Evolutionary conservation across 2,888 invertebrate genomes (phyloP).

Genomic region (Anthrax anthrax): DNA sequence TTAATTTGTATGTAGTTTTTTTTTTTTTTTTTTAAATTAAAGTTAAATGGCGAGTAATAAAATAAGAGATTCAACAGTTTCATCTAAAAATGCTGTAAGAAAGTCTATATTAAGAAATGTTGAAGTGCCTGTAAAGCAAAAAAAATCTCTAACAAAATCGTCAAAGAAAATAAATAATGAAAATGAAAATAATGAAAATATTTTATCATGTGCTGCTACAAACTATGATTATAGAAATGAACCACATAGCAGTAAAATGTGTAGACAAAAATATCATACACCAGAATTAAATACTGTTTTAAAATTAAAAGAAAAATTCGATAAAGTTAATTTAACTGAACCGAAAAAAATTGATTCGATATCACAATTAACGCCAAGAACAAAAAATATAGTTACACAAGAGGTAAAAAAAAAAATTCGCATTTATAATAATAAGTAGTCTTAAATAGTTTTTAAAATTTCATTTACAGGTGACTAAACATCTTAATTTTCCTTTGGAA

Average conservation of each 20-base stretch:
- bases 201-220: no score
- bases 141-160: neutral
- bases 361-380: conserved; percentile 16
- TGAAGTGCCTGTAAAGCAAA: conserved; percentile 4
- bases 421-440: neutral
- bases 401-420: conserved; percentile 15
- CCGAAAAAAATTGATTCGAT: conserved; percentile 1
- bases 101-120: conserved; percentile 8
- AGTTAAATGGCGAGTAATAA: no score
- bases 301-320: conserved; percentile 15
- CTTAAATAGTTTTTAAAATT: neutral
- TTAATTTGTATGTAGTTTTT: no score
- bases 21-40: no score
- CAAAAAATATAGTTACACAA: conserved; percentile 19
- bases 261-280: neutral
- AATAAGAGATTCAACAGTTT: neutral
- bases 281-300: conserved; percentile 20
- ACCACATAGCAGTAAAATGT: neutral
- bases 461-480: conserved; percentile 20
- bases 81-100: conserved; percentile 4
- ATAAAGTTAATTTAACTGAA: conserved; percentile 11
- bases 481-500: conserved; percentile 21
- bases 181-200: neutral
- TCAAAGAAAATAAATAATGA: neutral
- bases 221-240: no score